phyloP scores from a whole-genome alignment of 2,797 vertebrate species.

The Serranus cabrilla region DNA sequence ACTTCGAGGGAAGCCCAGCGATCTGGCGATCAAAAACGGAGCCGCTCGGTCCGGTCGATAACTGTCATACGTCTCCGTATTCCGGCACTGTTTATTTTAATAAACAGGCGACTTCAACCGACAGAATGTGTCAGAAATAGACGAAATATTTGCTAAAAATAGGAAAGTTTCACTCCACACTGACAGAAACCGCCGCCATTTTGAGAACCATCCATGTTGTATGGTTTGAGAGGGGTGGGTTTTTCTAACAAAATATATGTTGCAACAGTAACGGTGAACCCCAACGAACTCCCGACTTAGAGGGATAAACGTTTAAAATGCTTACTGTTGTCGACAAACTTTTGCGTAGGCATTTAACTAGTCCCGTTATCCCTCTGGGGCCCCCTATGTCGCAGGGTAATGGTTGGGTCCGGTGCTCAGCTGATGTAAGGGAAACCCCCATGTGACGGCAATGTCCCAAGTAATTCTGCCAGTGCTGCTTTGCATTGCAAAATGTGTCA shows the following conservation, averaged over 20 bases:
- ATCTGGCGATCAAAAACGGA: conserved; percentile 43
- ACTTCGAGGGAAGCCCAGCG: conserved; percentile 74
- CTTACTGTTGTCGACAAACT: accelerated
- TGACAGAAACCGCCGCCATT: conserved; percentile 84
- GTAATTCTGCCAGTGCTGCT: conserved; percentile 25
- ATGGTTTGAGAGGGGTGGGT: conserved; percentile 47
- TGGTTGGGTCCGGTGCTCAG: conserved; percentile 78
- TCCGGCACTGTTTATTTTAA: neutral
- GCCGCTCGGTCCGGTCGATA: neutral
- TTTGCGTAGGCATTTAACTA: accelerated
- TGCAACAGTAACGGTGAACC: neutral
- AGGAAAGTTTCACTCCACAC: conserved; percentile 86
- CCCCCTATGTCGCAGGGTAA: neutral
- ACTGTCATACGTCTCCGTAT: neutral
- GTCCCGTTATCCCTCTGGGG: accelerated
- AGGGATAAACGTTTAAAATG: neutral
- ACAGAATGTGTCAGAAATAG: neutral
- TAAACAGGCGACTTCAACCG: neutral
- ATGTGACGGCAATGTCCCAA: conserved; percentile 79
- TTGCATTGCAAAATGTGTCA: conserved; percentile 5
- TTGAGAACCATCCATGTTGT: conserved; percentile 72
- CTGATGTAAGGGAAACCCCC: conserved; percentile 84
- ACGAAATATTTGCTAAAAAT: conserved; percentile 45
- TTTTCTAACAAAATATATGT: neutral
- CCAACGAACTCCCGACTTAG: accelerated